Evolutionary conservation across 2,797 vertebrate species (phyloP), one percentile per base, ranked within the genome.

Genomic region (Melanotaenia trifasciata): DNA sequence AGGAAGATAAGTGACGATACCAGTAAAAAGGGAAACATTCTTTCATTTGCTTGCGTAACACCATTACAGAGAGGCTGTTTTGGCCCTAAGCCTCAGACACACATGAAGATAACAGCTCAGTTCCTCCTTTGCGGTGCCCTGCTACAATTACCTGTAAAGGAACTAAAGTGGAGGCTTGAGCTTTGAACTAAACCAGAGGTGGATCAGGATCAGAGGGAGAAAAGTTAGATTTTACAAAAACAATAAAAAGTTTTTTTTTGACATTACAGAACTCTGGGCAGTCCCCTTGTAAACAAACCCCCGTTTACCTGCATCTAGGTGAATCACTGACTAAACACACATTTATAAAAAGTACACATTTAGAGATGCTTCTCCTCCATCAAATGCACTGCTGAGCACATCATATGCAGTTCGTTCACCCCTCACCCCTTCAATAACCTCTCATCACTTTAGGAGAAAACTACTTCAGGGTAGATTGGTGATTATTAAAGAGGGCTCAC

Each of bases 41-140:
- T 84, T 90, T 78, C 56, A 24, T 87, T 79, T 45, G 45, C 89
- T 94, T 94, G 90, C 67, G 64, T 86, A 94, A 95, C 90, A 33
- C 67, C 78, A 91, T 89, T 90, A 92, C 84, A 84, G 84, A 90
- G 79, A 61, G 69, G 56, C 86, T 87, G 87, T 80, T 92, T 78
- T 90, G 86, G 90, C 91, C 81, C 76, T 63, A 60, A 88, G 90
- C 89, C 79, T 76, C 74, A 84, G 72, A 87, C 72, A 71, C 64
- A 70, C 70, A 79, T 35, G 67, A 70, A 81, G 80, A 83, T 70
- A 65, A 45, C 47, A 32, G n/a, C 77, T 74, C 43, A 65, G 83
- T 76, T 78, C 87, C 89, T 70, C 80, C 79, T 80, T 72, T 62
- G 8, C 30, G 10, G 40, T 26, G 26, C 58, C 71, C 70, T 76